A percentile compares a stretch with the other conserved stretches of the same genome.
phyloP scores from a whole-genome alignment of 2,113 vertebrate genomes.

The Hydrolagus affinis region DNA sequence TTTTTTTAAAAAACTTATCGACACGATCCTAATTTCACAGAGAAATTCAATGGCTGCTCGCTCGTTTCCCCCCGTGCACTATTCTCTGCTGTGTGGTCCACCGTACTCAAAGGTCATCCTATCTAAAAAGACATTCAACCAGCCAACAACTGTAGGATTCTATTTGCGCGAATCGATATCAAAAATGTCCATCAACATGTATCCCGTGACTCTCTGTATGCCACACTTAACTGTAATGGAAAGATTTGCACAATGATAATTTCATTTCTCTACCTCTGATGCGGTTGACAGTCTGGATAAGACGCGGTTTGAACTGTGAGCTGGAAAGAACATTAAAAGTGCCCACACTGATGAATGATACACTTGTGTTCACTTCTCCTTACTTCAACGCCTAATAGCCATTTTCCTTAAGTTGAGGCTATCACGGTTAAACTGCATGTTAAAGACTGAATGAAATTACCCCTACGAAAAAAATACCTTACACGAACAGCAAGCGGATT shows the following conservation, averaged over 20 bases:
- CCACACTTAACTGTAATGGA: background rate
- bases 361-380: no score
- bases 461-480: background rate
- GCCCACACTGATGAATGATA: background rate
- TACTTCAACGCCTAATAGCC: background rate
- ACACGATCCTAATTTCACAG: background rate
- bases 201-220: background rate
- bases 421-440: background rate
- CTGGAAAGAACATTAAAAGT: background rate
- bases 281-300: background rate
- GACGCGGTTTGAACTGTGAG: background rate
- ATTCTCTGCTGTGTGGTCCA: background rate
- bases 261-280: background rate
- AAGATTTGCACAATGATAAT: background rate
- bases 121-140: background rate
- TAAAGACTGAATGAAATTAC: background rate
- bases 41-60: background rate
- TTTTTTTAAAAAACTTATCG: constrained; percentile 17
- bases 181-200: background rate
- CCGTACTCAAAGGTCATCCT: background rate
- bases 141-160: background rate
- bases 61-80: background rate
- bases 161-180: background rate
- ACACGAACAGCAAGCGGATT: background rate
- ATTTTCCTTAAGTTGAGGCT: background rate